Conservation (phyloP, 2,113 vertebrate species). For the Diadophis punctatus region DNA sequence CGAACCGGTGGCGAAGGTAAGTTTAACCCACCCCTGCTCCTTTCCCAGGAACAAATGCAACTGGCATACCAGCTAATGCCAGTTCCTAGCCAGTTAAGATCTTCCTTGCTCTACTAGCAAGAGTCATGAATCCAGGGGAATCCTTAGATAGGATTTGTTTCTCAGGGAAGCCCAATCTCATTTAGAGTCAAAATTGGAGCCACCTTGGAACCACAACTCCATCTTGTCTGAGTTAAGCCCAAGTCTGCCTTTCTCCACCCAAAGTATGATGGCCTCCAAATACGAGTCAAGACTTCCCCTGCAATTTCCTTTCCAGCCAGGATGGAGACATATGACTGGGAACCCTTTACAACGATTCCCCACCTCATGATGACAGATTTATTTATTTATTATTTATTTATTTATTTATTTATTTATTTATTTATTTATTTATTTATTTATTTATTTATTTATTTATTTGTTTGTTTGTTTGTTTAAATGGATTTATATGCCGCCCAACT, state of each 20-base stretch:
- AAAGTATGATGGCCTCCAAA: background rate
- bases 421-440: too few relatives aligned
- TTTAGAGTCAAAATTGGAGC: background rate
- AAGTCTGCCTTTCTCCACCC: background rate
- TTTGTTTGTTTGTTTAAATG: too few relatives aligned
- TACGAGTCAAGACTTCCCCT: background rate
- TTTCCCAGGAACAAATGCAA: background rate
- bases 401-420: too few relatives aligned
- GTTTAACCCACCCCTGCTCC: too few relatives aligned
- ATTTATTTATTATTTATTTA: too few relatives aligned
- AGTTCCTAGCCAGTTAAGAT: background rate
- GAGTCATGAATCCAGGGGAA: background rate
- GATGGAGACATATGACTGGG: background rate
- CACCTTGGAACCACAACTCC: background rate
- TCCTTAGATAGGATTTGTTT: background rate
- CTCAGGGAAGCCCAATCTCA: background rate
- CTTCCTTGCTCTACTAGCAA: background rate
- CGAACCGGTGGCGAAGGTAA: too few relatives aligned
- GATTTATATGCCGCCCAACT: too few relatives aligned
- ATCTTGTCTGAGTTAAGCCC: background rate
- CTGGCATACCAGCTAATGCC: background rate
- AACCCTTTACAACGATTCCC: background rate
- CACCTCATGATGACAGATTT: background rate
- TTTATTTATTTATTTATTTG: too few relatives aligned
- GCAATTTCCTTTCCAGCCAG: background rate